Base-by-base conservation (phyloP, 2,888 invertebrate species). In the Eupithecia subumbrata region DNA sequence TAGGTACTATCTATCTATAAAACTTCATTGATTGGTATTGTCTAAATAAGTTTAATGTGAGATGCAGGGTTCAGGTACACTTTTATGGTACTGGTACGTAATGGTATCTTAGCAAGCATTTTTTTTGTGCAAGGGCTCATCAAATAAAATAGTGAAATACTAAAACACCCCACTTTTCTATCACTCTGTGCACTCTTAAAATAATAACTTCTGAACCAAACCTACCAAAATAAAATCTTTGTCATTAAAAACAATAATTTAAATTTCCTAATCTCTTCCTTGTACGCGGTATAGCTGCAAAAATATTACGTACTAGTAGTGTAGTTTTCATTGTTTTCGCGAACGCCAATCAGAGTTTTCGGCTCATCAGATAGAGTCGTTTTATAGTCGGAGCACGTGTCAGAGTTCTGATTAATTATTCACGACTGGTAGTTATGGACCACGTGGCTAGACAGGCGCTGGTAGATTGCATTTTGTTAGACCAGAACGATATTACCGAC, bases 291-390 rank as follows among this genome's bases (percentile, higher is more conserved):
- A 40, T 68, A 7, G 30, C 64, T 16, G 22, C 60, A 72, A 73
- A 73, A 76, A 78, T 74, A 78, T 56, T 70, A 25, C 22, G 56
- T 70, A 25, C 22, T 74, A n/a, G n/a, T n/a, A n/a, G n/a, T n/a
- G 64, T 34, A 64, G 52, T 72, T 69, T 76, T 70, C 72, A 76
- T 77, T 80, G 81, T 81, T 76, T 79, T 79, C 48, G 77, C 76
- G 72, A 56, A 52, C 63, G 45, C 52, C 43, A 72, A 40, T 63
- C 40, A 68, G 37, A 69, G 60, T 68, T 81, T 80, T 77, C 71
- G 78, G 72, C 63, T 67, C 73, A 73, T 72, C 75, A 74, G 68
- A 64, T 45, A 45, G 18, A 56, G 40, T 72, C 14, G n/a, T 18
- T 75, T 73, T 71, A 56, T 66, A 78, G 52, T 74, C 73, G 45